Evolutionary conservation across 2,113 vertebrate species (phyloP), one percentile per base, ranked within the genome.

Genomic region (Carettochelys insculpta): DNA sequence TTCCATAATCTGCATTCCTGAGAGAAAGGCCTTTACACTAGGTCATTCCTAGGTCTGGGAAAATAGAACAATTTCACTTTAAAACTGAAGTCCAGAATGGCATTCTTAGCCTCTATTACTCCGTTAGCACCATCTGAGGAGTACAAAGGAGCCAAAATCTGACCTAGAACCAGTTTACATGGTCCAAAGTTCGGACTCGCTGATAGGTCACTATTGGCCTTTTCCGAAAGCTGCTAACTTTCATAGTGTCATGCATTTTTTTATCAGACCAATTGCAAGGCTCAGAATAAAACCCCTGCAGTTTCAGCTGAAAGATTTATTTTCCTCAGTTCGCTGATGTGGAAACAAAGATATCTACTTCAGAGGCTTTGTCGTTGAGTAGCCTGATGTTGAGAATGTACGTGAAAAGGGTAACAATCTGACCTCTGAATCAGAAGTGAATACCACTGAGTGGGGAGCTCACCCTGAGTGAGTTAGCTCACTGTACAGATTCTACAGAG

Each of bases 391-490:
- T 3, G 24, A n/a, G 61, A 29, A 0, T 78, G 10, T 61, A 16
- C 51, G 4, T 79, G 41, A 75, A 68, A 87, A 85, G 83, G 71
- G 22, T 91, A 85, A 38, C 45, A 53, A 85, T 90, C 85, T 92
- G 50, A 87, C 82, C 77, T 80, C 56, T 38, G 75, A 91, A 52
- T 83, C 80, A 91, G 51, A 84, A 92, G 89, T 89, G 89, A 22
- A 4, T 58, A 75, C 76, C 27, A 48, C 11, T 89, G 78, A 78
- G 34, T 71, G 83, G 86, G 56, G 38, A 50, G 47, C 50, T 71
- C 84, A 77, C 73, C n/a, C n/a, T n/a, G n/a, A n/a, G n/a, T 38
- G 16, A 65, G 3, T 65, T 17, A 65, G 61, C 34, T 65, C 34
- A 65, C 17, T 31, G 50, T 29, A 24, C n/a, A 90, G 92, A 81